Conservation (phyloP, 2,888 invertebrate species). For the Calliphora vomitoria region DNA sequence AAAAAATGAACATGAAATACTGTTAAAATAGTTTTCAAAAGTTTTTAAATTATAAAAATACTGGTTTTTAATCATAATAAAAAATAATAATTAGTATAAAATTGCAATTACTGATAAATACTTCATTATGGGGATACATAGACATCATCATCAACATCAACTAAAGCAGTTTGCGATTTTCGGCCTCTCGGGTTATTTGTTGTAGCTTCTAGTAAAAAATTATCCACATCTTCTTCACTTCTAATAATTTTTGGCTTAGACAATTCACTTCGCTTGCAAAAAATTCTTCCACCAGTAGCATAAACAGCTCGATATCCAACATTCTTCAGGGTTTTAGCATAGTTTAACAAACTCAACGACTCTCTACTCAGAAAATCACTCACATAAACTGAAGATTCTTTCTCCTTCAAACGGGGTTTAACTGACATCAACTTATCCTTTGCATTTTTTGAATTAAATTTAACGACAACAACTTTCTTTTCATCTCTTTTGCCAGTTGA, state of each 20-base stretch:
- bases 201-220: not conserved
- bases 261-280: too few relatives aligned
- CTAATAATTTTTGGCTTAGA: too few relatives aligned
- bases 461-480: not conserved
- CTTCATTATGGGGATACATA: not conserved
- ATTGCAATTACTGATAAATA: not conserved
- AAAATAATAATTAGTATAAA: not conserved
- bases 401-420: not conserved
- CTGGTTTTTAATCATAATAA: not conserved
- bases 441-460: not conserved
- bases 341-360: too few relatives aligned
- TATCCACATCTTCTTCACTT: not conserved
- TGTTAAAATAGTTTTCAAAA: not conserved
- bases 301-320: too few relatives aligned
- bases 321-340: too few relatives aligned
- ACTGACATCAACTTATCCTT: not conserved
- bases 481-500: not conserved
- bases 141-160: not conserved
- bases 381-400: not conserved
- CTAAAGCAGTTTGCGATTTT: not conserved
- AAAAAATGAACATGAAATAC: not conserved
- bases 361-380: not conserved
- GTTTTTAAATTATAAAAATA: not conserved
- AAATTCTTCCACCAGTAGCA: too few relatives aligned
- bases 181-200: not conserved